Evolutionary conservation across 2,113 vertebrate species (phyloP), one percentile per base, ranked within the genome.

Genomic region (Gallinago media): DNA sequence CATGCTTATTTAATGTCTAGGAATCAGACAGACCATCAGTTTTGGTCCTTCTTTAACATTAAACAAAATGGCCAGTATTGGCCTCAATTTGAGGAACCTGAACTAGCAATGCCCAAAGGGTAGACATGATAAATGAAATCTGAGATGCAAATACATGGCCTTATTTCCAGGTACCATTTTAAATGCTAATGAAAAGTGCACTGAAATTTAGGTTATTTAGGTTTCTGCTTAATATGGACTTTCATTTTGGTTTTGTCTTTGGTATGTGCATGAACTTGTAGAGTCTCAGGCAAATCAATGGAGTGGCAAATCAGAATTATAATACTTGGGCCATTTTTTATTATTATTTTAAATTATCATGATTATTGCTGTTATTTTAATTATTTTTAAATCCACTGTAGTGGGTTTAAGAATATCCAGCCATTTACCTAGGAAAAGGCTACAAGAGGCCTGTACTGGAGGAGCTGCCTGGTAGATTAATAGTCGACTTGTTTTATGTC

Each of bases 251-350:
- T 42, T 78, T 87, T 87, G 27, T 68, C 5, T 38, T 91, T 36
- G 52, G 27, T 36, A 38, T 2, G 1, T 32, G 2, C 12, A 29
- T 67, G 46, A 58, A 18, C 0, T 56, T 49, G 42, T 0, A n/a
- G 8, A 74, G 23, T 38, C 8, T 50, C 8, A 61, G 56, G 44
- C 21, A 91, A 52, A 47, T n/a, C 16, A 61, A 63, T 56, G 9
- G 34, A 61, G 47, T 31, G 23, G 2, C 2, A 84, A 83, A 59
- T 40, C 3, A 67, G 23, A 77, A 38, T 55, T 52, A 25, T 56
- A 55, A 31, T n/a, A n/a, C 20, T n/a, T 61, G 7, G 29, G 4
- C 29, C 58, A 58, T 36, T 54, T 23, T 50, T 85, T 46, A 17
- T 52, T 52, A 29, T 52, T 27, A 52, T 52, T 52, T 26, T 50